Evolutionary conservation across 1,140 invertebrate species (phyloP), one percentile per base, ranked within the genome.

Genomic region (Sinella curviseta): DNA sequence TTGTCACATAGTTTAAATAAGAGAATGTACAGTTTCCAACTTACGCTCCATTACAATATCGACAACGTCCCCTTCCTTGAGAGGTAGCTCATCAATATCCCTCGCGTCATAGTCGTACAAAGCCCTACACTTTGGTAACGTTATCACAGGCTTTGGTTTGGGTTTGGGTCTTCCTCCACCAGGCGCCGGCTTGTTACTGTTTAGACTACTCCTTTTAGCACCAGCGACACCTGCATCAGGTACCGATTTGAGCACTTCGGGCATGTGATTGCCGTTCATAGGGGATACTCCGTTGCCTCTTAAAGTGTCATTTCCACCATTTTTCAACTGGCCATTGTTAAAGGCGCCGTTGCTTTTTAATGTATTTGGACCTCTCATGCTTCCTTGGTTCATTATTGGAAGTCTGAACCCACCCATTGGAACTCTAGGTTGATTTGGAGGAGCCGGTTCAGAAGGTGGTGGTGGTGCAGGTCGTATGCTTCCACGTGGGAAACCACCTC

Each of bases 21-120:
- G 17, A 33, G 17, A 26, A 12, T 20, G n/a, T 31, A 30, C 3
- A 57, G 3, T n/a, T 75, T 48, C 24, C 0, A 0, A 77, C 77
- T 87, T 84, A 92, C 91, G 88, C 89, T 93, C 91, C 86, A 90
- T 89, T 0, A 92, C 84, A 34, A 93, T 88, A 80, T 92, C 90
- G 77, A 93, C 88, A 16, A 90, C 84, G 74, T 92, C 91, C 20
- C 90, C 90, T 82, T 91, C 90, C 74, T 89, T 88, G 36, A 93
- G 90, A 39, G 86, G 88, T 0, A 93, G 85, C 85, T 93, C 92
- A 85, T 93, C 92, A 0, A 90, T 87, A 86, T 93, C 92, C 84
- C 90, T 89, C 2, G 92, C 91, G 82, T 89, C 89, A 82, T 93
- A 93, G 36, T 90, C 88, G 85, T 92, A 93, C 20, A 93, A 84